Evolutionary conservation across 2,888 invertebrate genomes (phyloP), one percentile per base, ranked within the genome.

Genomic region (Villa cingulata): DNA sequence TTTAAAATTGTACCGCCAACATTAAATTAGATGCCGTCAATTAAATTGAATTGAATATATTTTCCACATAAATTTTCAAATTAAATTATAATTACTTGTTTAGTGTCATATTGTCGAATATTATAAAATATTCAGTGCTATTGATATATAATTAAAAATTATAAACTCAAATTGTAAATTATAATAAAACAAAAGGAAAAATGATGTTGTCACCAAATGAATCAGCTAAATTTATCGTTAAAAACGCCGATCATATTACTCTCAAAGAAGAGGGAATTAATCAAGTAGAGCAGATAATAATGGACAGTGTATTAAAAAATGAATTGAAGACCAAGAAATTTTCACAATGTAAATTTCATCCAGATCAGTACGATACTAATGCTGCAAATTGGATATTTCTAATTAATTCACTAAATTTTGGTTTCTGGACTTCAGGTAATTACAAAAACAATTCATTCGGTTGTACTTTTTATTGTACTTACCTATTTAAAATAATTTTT

Each of bases 351-450:
- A 74, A 76, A 27, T 70, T 83, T 15, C 86, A 91, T 63, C 89
- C 90, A 0, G 75, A 76, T 49, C 64, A 74, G 27, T 72, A 75
- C 17, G 78, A 87, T 62, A 70, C 75, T 0, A 71, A 73, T 55
- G 85, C 86, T 2, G 70, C 81, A 0, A 86, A 94, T 62, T 94
- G 91, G 91, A 78, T 95, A 46, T 95, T 97, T 70, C 73, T 97
- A 0, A 76, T 86, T 2, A 95, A 97, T 66, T 81, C 91, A 0
- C 68, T 98, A 10, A 98, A 98, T 66, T 98, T 95, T 68, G 96
- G 94, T 53, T 98, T 98, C 68, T 97, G 97, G 97, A 79, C 82
- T 16, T 6, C 36, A 16, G 36, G n/a, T 36, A 16, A n/a, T 34
- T 34, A 9, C 12, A 36, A 3, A 36, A 16, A n/a, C 16, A 36